Conservation (phyloP, 2,888 invertebrate genomes). For the Caenorhabditis japonica region DNA sequence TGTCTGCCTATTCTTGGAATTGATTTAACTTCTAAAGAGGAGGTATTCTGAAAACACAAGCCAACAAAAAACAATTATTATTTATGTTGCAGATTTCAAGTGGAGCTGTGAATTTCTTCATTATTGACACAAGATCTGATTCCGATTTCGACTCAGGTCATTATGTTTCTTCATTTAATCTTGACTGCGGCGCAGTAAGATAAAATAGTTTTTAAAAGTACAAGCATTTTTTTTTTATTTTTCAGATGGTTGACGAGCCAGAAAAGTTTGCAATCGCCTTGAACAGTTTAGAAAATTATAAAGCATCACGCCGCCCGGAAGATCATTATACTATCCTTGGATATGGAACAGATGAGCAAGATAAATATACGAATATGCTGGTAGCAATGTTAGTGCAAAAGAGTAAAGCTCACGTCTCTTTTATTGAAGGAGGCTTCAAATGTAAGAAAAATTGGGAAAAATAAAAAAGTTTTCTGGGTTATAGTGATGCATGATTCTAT, state of each 20-base stretch:
- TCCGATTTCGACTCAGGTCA: constrained; percentile 98
- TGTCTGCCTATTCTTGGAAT: constrained; percentile 91
- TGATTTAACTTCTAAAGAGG: constrained; percentile 55
- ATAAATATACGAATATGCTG: constrained; percentile 92
- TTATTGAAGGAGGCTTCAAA: constrained; percentile 91
- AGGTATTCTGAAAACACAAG: too few relatives aligned
- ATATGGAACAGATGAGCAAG: constrained; percentile 61
- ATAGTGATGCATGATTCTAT: constrained; percentile 23
- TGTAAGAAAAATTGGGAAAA: constrained; percentile 76
- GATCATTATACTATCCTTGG: constrained; percentile 83
- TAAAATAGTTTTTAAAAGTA: too few relatives aligned
- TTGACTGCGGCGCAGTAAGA: constrained; percentile 90
- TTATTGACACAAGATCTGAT: constrained; percentile 95
- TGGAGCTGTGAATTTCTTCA: constrained; percentile 83
- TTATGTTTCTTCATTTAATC: constrained; percentile 95
- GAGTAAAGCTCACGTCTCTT: constrained; percentile 91
- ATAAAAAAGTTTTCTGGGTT: background rate
- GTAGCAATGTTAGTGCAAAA: constrained; percentile 95
- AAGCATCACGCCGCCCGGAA: constrained; percentile 85
- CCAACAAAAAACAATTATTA: too few relatives aligned
- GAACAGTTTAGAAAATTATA: constrained; percentile 89
- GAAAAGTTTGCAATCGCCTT: constrained; percentile 93
- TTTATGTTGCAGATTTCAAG: constrained; percentile 32
- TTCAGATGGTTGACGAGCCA: constrained; percentile 93
- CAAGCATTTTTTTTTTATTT: too few relatives aligned